Percentiles rank a stretch among this genome's conserved stretches.
Conservation (phyloP, 2,888 invertebrate species). For the Drosophila lutescens region DNA sequence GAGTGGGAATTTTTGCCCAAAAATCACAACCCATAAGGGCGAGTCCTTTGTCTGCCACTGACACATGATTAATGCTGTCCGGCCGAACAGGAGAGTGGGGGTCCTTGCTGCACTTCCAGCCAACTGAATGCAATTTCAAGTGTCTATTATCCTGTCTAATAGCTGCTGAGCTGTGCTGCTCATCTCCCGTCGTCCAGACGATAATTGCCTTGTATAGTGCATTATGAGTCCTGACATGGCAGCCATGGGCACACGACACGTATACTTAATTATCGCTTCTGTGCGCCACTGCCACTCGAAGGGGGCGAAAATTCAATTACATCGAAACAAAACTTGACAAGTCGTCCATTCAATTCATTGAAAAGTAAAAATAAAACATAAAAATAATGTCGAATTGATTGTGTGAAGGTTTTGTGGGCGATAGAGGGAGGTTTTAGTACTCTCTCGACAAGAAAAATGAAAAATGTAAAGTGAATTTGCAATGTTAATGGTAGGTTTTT, state of each 20-base stretch:
- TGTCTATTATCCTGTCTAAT: conserved; percentile 52
- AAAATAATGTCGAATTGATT: conserved; percentile 29
- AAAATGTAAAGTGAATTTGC: neutral
- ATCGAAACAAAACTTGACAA: conserved; percentile 46
- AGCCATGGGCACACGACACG: conserved; percentile 33
- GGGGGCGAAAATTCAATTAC: conserved; percentile 59
- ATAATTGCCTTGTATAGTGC: conserved; percentile 5
- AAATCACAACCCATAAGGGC: conserved; percentile 64
- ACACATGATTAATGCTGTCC: conserved; percentile 62
- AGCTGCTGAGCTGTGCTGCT: conserved; percentile 29
- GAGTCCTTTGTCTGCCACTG: conserved; percentile 41
- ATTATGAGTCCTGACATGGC: conserved; percentile 30
- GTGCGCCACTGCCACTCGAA: neutral
- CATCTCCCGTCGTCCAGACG: conserved; percentile 19
- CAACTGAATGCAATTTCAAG: conserved; percentile 54
- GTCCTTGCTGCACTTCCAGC: conserved; percentile 30
- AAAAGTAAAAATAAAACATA: conserved; percentile 35
- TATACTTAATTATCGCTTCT: conserved; percentile 48
- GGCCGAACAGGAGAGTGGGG: conserved; percentile 5
- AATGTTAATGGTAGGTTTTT: neutral
- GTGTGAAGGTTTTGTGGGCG: neutral
- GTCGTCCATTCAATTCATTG: conserved; percentile 32
- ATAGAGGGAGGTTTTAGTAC: neutral
- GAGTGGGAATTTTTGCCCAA: conserved; percentile 65
- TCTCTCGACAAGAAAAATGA: neutral